Percentiles rank a stretch among this genome's conserved stretches.
These are phyloP conservation scores for Elgaria multicarinata DNA, from an alignment of 2,113 vertebrate genomes.

Conservation along the genomic window DNA sequence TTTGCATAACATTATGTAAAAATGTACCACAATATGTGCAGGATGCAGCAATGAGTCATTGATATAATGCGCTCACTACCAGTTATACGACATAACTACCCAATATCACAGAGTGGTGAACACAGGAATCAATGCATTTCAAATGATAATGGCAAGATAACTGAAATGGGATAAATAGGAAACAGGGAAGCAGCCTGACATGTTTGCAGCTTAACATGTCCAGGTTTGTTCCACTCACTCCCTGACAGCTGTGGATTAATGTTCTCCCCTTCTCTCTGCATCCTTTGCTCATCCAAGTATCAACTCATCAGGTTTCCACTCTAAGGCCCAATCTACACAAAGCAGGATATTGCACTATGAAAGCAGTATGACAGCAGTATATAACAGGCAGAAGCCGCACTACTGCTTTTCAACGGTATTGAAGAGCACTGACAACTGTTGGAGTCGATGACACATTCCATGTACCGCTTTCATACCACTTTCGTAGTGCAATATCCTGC, in stretches of 20 bases:
- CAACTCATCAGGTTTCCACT: not conserved
- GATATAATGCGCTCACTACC: conserved; percentile 22
- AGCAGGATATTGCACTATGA: no score
- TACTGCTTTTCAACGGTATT: no score
- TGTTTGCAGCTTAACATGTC: not conserved
- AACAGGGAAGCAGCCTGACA: not conserved
- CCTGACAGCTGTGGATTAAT: not conserved
- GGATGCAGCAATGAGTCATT: conserved; percentile 38
- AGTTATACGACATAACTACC: conserved; percentile 34
- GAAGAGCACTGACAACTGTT: no score
- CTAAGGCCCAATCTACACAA: no score
- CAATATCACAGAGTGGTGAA: conserved; percentile 27
- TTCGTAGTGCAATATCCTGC: no score
- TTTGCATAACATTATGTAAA: conserved; percentile 40
- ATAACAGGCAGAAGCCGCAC: no score
- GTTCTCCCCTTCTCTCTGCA: not conserved
- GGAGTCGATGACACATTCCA: no score
- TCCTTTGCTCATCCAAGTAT: not conserved
- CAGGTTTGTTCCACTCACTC: not conserved
- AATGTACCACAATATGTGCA: conserved; percentile 36
- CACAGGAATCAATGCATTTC: conserved; percentile 29
- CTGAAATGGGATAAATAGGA: not conserved
- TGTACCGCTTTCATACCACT: no score
- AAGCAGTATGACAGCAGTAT: no score
- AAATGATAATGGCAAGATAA: conserved; percentile 15